Conservation (phyloP, 1,140 invertebrate species). For the Cryptotermes secundus region DNA sequence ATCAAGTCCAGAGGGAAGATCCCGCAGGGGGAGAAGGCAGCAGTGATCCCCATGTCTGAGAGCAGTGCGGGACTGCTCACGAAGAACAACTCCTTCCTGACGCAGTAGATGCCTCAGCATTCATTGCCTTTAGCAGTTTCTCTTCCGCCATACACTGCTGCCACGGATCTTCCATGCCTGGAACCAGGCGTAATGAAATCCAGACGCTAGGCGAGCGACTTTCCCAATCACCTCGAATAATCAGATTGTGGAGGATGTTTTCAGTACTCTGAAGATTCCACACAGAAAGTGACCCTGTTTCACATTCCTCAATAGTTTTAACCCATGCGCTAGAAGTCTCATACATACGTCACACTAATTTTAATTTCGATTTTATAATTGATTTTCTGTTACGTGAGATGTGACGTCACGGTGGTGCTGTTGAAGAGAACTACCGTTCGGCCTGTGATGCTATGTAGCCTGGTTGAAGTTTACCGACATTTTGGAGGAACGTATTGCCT, state of each 20-base stretch:
- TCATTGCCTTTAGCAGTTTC: not conserved
- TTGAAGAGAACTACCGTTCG: too few species aligned
- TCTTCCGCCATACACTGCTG: not conserved
- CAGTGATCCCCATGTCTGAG: slow-evolving; percentile 52
- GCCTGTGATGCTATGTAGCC: too few species aligned
- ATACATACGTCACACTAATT: too few species aligned
- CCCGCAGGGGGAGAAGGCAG: slow-evolving; percentile 49
- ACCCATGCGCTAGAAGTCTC: too few species aligned
- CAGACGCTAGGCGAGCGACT: not conserved
- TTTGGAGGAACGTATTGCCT: too few species aligned
- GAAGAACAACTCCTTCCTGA: slow-evolving; percentile 49
- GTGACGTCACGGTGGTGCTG: too few species aligned
- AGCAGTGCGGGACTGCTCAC: slow-evolving; percentile 50
- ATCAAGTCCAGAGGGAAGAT: slow-evolving; percentile 51
- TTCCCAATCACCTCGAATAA: not conserved
- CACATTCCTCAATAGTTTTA: too few species aligned
- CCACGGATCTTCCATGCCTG: not conserved
- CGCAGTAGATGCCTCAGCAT: slow-evolving; percentile 1
- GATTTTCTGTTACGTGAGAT: too few species aligned
- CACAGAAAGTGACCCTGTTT: not conserved
- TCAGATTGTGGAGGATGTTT: not conserved
- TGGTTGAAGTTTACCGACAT: too few species aligned
- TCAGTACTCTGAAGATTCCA: not conserved
- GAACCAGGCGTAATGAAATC: not conserved
- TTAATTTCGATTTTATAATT: too few species aligned